Evolutionary conservation across 1,140 invertebrate species (phyloP).

Genomic region (Zaprionus taronus): DNA sequence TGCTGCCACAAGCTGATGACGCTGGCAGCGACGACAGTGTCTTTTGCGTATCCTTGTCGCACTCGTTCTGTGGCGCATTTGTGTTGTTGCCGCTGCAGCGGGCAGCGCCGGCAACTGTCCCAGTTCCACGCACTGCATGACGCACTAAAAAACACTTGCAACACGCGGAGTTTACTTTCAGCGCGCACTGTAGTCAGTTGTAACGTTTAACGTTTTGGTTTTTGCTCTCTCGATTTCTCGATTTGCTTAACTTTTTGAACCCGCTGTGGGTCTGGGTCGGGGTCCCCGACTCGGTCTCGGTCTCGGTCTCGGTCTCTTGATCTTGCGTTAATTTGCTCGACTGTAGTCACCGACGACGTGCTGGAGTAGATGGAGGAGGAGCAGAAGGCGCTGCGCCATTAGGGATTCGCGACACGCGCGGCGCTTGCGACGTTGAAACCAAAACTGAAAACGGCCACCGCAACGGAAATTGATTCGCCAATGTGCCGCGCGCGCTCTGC

Average conservation of each 20-base stretch:
- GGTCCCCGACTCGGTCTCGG: neutral
- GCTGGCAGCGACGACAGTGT: conserved; percentile 48
- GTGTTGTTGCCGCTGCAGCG: conserved; percentile 39
- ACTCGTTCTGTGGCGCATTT: conserved; percentile 56
- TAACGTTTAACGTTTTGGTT: conserved; percentile 5
- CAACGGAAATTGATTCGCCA: conserved; percentile 82
- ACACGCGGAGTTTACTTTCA: conserved; percentile 20
- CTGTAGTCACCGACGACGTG: conserved; percentile 36
- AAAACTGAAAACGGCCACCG: conserved; percentile 81
- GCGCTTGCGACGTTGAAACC: conserved; percentile 75
- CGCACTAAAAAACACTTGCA: conserved; percentile 16
- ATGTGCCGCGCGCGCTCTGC: conserved; percentile 58
- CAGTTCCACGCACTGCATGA: conserved; percentile 46
- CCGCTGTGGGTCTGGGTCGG: neutral
- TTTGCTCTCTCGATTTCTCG: conserved; percentile 2
- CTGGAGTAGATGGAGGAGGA: conserved; percentile 17
- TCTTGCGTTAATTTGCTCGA: conserved; percentile 49
- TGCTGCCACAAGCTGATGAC: conserved; percentile 3
- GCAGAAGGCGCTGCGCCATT: conserved; percentile 56
- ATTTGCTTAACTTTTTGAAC: conserved; percentile 24
- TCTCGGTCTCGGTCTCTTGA: conserved; percentile 28
- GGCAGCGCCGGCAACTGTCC: conserved; percentile 41
- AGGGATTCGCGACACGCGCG: conserved; percentile 77
- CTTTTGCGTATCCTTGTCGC: conserved; percentile 71
- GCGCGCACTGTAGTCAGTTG: conserved; percentile 21